phyloP scores from a whole-genome alignment of 2,113 vertebrate species.

The Sarotherodon lohbergeri region DNA sequence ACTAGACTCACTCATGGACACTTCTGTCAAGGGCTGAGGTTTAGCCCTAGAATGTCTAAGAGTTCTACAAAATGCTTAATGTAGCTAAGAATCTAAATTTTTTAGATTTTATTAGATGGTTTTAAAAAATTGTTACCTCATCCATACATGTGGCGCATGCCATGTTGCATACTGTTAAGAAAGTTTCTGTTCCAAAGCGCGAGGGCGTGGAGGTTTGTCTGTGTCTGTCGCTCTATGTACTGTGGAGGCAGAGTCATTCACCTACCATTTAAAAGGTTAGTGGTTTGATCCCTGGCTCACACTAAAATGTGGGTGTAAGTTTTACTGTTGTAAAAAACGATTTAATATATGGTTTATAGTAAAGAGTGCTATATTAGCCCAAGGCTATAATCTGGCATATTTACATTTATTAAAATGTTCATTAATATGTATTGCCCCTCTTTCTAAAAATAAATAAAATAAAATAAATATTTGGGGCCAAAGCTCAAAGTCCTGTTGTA shows the following conservation, averaged over 20 bases:
- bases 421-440: too few relatives aligned
- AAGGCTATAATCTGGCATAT: too few relatives aligned
- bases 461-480: neutral
- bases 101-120: neutral
- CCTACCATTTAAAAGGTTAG: neutral
- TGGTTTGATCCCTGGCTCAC: neutral
- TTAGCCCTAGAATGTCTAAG: neutral
- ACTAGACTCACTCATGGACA: neutral
- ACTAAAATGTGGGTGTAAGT: neutral
- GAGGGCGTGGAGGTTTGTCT: fast-evolving
- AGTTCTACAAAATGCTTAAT: neutral
- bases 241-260: neutral
- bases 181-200: neutral
- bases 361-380: too few relatives aligned
- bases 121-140: fast-evolving
- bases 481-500: neutral
- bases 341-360: neutral
- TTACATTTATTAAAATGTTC: too few relatives aligned
- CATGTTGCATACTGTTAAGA: neutral
- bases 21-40: neutral
- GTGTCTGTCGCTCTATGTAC: neutral
- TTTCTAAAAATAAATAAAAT: too few relatives aligned
- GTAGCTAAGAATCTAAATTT: neutral
- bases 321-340: neutral
- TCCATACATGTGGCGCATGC: neutral